These are phyloP conservation scores for Pammene aurita DNA, from an alignment of 2,888 invertebrate genomes.

Conservation along the genomic window DNA sequence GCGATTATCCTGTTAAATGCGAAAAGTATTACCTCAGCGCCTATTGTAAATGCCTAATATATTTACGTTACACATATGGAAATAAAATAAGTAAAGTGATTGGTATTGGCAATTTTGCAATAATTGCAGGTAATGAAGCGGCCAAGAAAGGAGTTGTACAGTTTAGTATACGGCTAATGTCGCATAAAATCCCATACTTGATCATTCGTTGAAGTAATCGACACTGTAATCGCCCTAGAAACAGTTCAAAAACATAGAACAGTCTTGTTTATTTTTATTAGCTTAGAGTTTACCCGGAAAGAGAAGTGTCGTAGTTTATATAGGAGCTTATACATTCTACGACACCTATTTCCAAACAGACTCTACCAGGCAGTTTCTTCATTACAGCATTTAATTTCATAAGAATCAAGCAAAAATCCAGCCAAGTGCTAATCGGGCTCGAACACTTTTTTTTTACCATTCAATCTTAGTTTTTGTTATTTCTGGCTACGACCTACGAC, in stretches of 20 bases:
- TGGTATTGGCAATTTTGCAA: slow-evolving; percentile 20
- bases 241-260: not conserved
- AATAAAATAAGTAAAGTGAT: slow-evolving; percentile 16
- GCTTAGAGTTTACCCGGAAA: no score
- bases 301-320: no score
- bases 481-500: no score
- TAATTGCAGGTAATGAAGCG: slow-evolving; percentile 28
- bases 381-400: no score
- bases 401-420: not conserved
- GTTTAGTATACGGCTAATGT: slow-evolving; percentile 24
- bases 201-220: slow-evolving; percentile 20
- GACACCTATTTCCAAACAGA: no score
- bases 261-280: no score
- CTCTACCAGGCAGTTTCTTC: no score
- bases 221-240: slow-evolving; percentile 1
- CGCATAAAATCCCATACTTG: slow-evolving; percentile 32
- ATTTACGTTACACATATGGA: not conserved
- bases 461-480: no score
- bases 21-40: not conserved
- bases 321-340: no score
- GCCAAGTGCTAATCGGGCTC: not conserved
- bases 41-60: not conserved
- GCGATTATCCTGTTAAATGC: no score
- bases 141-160: slow-evolving; percentile 30
- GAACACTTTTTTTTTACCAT: no score